Conservation (phyloP, 2,888 invertebrate species). For the Drosophila aldrichi region DNA sequence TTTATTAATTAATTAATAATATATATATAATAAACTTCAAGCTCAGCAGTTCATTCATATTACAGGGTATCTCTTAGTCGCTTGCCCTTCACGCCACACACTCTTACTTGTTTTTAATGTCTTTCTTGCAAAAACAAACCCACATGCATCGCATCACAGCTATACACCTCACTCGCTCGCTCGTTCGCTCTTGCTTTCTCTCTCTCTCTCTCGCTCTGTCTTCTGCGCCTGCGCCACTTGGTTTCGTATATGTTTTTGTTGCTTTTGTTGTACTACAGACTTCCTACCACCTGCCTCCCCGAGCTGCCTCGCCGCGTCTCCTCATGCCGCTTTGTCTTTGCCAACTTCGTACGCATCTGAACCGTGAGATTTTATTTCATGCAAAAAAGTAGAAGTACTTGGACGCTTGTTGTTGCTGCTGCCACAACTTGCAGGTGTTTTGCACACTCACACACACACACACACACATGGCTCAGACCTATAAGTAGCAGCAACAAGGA, state of each 20-base stretch:
- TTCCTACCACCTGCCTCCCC: conserved; percentile 76
- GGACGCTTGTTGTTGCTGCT: conserved; percentile 36
- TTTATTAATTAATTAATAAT: no score
- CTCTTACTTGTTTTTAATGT: conserved; percentile 47
- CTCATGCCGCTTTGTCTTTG: conserved; percentile 49
- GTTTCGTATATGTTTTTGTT: conserved; percentile 45
- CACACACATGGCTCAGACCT: conserved; percentile 24
- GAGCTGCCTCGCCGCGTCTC: conserved; percentile 16
- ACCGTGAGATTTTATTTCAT: conserved; percentile 81
- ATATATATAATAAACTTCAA: background rate
- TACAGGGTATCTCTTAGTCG: conserved; percentile 9
- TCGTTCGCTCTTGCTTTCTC: background rate
- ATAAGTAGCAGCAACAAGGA: conserved; percentile 50
- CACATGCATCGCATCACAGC: conserved; percentile 65
- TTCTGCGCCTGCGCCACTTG: conserved; percentile 38
- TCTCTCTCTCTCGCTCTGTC: conserved; percentile 1
- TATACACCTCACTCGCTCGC: conserved; percentile 4
- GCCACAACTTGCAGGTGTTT: conserved; percentile 58
- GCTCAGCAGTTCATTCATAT: background rate
- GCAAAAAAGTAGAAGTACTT: conserved; percentile 79
- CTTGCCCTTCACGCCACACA: background rate
- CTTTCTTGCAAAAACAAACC: conserved; percentile 69
- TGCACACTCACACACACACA: conserved; percentile 28
- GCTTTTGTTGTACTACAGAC: conserved; percentile 55
- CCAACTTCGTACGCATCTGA: conserved; percentile 79